Evolutionary conservation across 2,113 vertebrate species (phyloP).

Genomic region (Pseudopipra pipra): DNA sequence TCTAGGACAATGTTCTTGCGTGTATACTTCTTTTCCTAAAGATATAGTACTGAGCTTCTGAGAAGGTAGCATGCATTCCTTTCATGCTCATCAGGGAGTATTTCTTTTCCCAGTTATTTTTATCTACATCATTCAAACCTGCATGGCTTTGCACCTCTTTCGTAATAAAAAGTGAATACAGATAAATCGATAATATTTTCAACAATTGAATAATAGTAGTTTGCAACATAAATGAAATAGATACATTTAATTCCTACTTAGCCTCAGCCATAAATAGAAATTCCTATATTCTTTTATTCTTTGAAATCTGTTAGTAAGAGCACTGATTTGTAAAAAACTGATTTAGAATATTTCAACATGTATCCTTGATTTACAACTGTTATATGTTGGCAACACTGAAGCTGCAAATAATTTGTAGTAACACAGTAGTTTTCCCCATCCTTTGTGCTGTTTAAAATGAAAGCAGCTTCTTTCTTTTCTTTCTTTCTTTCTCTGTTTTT

Average conservation of each 20-base stretch:
- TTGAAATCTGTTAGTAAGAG: conserved; percentile 16
- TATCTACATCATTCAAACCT: not conserved
- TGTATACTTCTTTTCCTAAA: not conserved
- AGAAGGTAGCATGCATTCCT: not conserved
- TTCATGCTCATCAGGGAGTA: not conserved
- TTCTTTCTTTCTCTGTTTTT: not conserved
- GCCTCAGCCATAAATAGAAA: not conserved
- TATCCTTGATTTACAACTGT: conserved; percentile 36
- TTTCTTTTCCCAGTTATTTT: conserved; percentile 22
- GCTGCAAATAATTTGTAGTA: conserved; percentile 49
- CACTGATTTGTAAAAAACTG: conserved; percentile 62
- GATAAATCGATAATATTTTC: conserved; percentile 27
- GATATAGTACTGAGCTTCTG: not conserved
- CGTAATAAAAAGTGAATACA: conserved; percentile 18
- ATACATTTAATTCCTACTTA: conserved; percentile 20
- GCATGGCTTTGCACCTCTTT: not conserved
- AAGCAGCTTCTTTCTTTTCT: not conserved
- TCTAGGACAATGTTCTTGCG: not conserved
- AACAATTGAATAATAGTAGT: not conserved
- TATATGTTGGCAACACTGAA: conserved; percentile 50
- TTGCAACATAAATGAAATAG: not conserved
- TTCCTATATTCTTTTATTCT: conserved; percentile 50
- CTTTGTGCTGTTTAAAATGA: conserved; percentile 54
- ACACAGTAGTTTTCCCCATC: conserved; percentile 34
- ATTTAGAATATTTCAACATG: conserved; percentile 51